Evolutionary conservation across 2,797 vertebrate genomes (phyloP).

Genomic region (Acanthiza pusilla): DNA sequence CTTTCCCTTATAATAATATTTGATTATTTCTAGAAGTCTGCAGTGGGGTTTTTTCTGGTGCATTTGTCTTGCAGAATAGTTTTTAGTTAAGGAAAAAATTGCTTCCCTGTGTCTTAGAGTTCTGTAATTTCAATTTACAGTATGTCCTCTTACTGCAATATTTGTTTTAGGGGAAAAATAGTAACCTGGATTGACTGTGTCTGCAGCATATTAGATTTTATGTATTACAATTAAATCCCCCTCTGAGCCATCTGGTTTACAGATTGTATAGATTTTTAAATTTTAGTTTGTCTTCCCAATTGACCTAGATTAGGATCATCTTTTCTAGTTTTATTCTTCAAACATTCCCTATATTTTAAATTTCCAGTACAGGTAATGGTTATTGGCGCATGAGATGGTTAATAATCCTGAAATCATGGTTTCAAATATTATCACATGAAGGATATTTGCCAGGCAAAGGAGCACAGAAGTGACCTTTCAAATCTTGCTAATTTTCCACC

Average conservation of each 20-base stretch:
- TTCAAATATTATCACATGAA: conserved; percentile 3
- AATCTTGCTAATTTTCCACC: background rate
- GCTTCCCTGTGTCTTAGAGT: background rate
- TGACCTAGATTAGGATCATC: conserved; percentile 44
- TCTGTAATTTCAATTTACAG: conserved; percentile 36
- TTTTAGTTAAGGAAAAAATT: conserved; percentile 45
- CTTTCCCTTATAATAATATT: conserved; percentile 19
- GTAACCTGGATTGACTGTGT: conserved; percentile 45
- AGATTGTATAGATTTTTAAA: conserved; percentile 59
- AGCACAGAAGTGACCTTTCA: background rate
- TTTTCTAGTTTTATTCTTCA: conserved; percentile 53
- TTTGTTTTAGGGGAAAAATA: conserved; percentile 58
- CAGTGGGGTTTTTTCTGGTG: background rate
- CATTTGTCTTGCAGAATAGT: conserved; percentile 30
- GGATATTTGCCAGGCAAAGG: background rate
- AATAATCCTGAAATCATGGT: conserved; percentile 4
- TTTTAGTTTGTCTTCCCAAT: conserved; percentile 61
- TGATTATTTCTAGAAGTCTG: conserved; percentile 33
- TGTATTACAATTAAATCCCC: conserved; percentile 64
- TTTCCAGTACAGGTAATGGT: conserved; percentile 11
- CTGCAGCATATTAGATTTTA: conserved; percentile 71
- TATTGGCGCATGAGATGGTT: background rate
- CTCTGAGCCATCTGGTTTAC: conserved; percentile 66
- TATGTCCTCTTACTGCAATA: conserved; percentile 13
- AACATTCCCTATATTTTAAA: conserved; percentile 13